Conservation (phyloP, 2,797 vertebrate genomes). For the Phrynocephalus vlangalii region DNA sequence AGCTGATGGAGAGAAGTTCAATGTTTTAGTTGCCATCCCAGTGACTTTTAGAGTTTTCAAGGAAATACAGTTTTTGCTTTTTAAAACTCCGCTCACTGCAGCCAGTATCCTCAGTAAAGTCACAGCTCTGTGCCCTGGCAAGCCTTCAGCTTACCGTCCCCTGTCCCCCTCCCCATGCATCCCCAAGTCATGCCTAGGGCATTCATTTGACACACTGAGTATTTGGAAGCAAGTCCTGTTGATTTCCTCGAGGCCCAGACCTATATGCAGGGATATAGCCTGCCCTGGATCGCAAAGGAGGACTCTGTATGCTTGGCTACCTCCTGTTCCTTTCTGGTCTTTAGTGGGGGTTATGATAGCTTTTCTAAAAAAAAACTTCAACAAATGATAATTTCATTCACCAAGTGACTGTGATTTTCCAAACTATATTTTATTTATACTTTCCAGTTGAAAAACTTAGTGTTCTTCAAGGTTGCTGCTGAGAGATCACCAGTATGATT, state of each 20-base stretch:
- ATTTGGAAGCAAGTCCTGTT: too few relatives aligned
- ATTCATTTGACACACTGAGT: too few relatives aligned
- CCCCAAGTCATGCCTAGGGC: background rate
- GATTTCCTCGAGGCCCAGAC: background rate
- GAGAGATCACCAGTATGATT: too few relatives aligned
- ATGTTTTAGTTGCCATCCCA: background rate
- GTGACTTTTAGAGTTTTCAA: background rate
- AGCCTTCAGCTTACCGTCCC: background rate
- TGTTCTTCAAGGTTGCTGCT: too few relatives aligned
- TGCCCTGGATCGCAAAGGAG: background rate
- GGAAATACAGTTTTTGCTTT: background rate
- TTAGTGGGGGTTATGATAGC: background rate
- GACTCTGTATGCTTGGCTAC: background rate
- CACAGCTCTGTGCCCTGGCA: background rate
- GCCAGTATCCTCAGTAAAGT: too few relatives aligned
- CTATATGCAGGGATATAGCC: background rate
- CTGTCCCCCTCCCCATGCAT: background rate
- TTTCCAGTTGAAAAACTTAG: too few relatives aligned
- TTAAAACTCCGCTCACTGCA: background rate
- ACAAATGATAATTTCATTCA: too few relatives aligned
- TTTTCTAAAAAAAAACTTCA: too few relatives aligned
- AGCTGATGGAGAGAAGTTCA: background rate
- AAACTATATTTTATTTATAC: too few relatives aligned
- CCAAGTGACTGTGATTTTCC: too few relatives aligned
- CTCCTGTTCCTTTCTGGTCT: background rate